phyloP scores from a whole-genome alignment of 2,888 invertebrate species.

The Phengaris arion region DNA sequence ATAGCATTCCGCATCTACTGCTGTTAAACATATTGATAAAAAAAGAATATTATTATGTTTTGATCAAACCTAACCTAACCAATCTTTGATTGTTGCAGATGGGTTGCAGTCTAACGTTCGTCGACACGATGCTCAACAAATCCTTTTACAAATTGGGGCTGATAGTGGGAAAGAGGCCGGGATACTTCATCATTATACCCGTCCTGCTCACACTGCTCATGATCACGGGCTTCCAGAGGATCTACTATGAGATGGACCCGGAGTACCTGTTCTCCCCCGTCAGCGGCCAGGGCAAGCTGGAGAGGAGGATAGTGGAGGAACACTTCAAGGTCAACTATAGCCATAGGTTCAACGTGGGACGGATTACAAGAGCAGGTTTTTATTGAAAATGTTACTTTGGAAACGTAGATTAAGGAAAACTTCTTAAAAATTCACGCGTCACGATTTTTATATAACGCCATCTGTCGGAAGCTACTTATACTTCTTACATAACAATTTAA shows the following conservation, averaged over 20 bases:
- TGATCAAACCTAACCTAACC: background rate
- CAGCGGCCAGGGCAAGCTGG: conserved; percentile 90
- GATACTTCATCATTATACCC: conserved; percentile 94
- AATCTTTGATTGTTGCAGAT: conserved; percentile 76
- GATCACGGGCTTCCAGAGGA: conserved; percentile 91
- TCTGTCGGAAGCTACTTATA: too few relatives aligned
- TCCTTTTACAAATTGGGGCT: conserved; percentile 90
- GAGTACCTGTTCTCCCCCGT: conserved; percentile 95
- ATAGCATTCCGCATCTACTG: too few relatives aligned
- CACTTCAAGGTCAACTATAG: conserved; percentile 94
- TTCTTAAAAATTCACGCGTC: too few relatives aligned
- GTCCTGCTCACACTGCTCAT: conserved; percentile 88
- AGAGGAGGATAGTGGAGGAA: conserved; percentile 89
- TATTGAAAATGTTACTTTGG: conserved; percentile 31
- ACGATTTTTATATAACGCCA: too few relatives aligned
- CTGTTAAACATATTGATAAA: too few relatives aligned
- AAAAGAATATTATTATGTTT: too few relatives aligned
- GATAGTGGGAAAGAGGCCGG: conserved; percentile 88
- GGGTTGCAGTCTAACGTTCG: conserved; percentile 86
- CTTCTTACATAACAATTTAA: too few relatives aligned
- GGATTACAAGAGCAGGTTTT: conserved; percentile 92
- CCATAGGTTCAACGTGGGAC: conserved; percentile 89
- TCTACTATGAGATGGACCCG: conserved; percentile 94
- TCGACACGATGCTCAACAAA: conserved; percentile 88
- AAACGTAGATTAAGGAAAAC: background rate